A percentile compares a stretch with the other conserved stretches of the same genome.
These are phyloP conservation scores for Carlito syrichta DNA, from an alignment of 2,113 vertebrate species.

Conservation along the genomic window DNA sequence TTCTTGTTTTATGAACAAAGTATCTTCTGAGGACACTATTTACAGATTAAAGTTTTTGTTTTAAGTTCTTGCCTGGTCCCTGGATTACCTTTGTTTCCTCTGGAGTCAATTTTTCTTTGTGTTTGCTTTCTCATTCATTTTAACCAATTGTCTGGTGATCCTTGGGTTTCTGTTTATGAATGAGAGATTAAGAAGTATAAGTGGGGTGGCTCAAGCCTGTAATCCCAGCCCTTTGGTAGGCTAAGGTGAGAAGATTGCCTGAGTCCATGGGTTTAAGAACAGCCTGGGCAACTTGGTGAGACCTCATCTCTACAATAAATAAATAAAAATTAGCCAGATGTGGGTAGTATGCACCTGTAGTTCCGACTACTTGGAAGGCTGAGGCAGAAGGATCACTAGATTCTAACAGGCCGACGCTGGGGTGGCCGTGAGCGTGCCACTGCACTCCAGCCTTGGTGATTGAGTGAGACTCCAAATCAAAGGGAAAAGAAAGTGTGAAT, in stretches of 20 bases:
- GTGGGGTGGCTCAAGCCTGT: background rate
- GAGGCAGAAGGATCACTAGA: background rate
- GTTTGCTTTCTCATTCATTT: constrained; percentile 10
- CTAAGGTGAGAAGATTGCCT: background rate
- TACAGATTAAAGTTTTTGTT: background rate
- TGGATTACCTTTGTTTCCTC: constrained; percentile 2
- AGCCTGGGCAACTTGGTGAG: background rate
- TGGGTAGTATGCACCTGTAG: background rate
- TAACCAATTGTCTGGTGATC: background rate
- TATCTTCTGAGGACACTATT: background rate
- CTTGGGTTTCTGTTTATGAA: background rate
- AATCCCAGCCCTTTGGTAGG: background rate
- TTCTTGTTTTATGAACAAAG: background rate
- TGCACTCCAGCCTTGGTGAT: background rate
- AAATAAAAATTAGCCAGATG: background rate
- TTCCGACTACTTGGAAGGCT: background rate
- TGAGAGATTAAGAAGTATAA: background rate
- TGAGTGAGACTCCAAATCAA: background rate
- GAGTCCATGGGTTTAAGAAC: background rate
- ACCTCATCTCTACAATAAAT: background rate
- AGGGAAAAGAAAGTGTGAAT: background rate
- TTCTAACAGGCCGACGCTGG: background rate
- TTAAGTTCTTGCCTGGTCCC: background rate
- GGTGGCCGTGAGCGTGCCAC: background rate
- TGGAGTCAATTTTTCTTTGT: background rate